Conservation (phyloP, 2,888 invertebrate species). For the Nysson spinosus region DNA sequence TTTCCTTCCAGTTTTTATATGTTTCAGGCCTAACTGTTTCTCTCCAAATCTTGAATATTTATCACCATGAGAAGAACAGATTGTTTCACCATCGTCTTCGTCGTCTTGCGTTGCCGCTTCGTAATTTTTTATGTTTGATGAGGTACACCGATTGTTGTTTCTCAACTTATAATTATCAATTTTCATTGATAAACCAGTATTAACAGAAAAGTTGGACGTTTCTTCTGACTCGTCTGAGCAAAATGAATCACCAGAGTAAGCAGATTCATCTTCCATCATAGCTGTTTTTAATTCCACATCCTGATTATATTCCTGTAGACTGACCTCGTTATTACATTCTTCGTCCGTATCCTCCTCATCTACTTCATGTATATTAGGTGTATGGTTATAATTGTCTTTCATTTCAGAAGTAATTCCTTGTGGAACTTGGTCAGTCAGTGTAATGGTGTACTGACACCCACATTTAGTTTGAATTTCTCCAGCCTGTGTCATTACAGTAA, state of each 20-base stretch:
- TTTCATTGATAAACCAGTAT: no score
- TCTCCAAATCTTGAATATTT: constrained; percentile 14
- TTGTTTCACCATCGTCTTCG: background rate
- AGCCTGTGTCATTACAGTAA: constrained; percentile 28
- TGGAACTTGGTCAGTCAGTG: constrained; percentile 27
- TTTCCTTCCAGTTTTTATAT: constrained; percentile 51
- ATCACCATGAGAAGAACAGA: background rate
- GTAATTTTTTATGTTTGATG: background rate
- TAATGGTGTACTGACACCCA: constrained; percentile 29
- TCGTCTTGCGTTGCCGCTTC: background rate
- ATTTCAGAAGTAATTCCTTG: constrained; percentile 24
- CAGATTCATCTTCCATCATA: constrained; percentile 55
- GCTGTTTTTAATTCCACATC: constrained; percentile 10
- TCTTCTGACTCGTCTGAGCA: constrained; percentile 63
- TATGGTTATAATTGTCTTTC: constrained; percentile 33
- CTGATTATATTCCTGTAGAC: constrained; percentile 7
- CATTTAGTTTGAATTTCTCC: constrained; percentile 19
- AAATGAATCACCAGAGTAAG: constrained; percentile 64
- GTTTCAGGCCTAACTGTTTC: background rate
- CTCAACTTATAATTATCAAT: no score
- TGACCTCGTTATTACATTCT: constrained; percentile 12
- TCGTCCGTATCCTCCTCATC: constrained; percentile 50
- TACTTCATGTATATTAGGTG: constrained; percentile 44
- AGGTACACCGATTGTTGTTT: no score
- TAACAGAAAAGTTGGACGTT: no score